Evolutionary conservation across 2,888 invertebrate genomes (phyloP), one percentile per base, ranked within the genome.

Genomic region (Euzetes globulus): DNA sequence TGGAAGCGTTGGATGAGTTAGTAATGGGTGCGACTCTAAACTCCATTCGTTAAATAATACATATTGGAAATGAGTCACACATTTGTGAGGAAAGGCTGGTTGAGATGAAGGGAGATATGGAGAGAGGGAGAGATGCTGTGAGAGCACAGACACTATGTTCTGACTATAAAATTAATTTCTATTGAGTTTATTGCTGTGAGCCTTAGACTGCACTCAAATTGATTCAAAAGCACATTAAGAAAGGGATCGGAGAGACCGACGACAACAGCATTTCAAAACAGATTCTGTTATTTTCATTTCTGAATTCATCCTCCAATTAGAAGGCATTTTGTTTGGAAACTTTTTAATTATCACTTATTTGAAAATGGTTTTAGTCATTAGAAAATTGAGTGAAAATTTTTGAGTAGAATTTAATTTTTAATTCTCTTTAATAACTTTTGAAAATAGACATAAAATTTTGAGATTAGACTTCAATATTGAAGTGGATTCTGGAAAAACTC

Each of bases 271-370:
- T 5, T 27, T 27, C 9, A 27, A 29, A 17, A 60, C 17, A 29
- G 3, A 55, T 55, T 55, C 11, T 55, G n/a, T 50, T 17, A 50
- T 19, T 50, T 19, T n/a, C 1, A 19, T 58, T 3, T 33, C 17
- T 60, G 11, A 60, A 60, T 5, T 60, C 33, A 33, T 29, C 25
- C n/a, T 33, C 17, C 60, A 60, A 60, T 60, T 60, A 60, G n/a
- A 60, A 5, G 60, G n/a, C 33, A 60, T 60, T 60, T 60, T 60
- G 19, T 19, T 60, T 1, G 6, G 13, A 60, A 60, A 60, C 60
- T 60, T 60, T 60, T 60, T 60, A 60, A 60, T 60, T 60, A 60
- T 15, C 33, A 22, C 29, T 60, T 60, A 52, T 19, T 19, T 19
- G 13, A 13, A 2, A 60, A 60, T 17, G 3, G 33, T 60, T 60